These are phyloP conservation scores for Trichechus manatus DNA, from an alignment of 2,113 vertebrate species.

Conservation along the genomic window DNA sequence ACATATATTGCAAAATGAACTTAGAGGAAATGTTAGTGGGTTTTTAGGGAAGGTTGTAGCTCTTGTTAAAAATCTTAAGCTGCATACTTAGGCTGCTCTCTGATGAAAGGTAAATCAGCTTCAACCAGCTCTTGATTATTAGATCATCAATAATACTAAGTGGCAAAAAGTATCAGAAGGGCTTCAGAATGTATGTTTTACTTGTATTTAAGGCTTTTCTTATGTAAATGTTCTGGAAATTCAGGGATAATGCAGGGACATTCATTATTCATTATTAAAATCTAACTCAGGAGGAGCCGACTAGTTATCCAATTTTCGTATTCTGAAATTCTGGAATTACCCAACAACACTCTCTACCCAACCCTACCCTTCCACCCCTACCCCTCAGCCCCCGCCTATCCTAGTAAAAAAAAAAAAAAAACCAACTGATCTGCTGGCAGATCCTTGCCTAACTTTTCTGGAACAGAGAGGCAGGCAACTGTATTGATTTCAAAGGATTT, in stretches of 20 bases:
- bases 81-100: slow-evolving; percentile 31
- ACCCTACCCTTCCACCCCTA: too few species aligned
- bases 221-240: slow-evolving; percentile 24
- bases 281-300: background rate
- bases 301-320: background rate
- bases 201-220: background rate
- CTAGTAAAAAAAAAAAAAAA: background rate
- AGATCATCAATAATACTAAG: background rate
- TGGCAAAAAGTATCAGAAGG: background rate
- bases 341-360: background rate
- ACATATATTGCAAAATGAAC: background rate
- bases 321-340: slow-evolving; percentile 3
- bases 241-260: background rate
- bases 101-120: background rate
- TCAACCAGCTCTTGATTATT: background rate
- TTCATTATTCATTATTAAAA: background rate
- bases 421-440: background rate
- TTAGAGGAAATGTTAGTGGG: background rate
- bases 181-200: slow-evolving; percentile 23
- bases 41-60: slow-evolving; percentile 39
- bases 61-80: slow-evolving; percentile 22
- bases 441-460: slow-evolving; percentile 5
- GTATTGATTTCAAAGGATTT: background rate
- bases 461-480: background rate
- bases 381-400: background rate